phyloP scores from a whole-genome alignment of 2,113 vertebrate genomes.

The Elgaria multicarinata region DNA sequence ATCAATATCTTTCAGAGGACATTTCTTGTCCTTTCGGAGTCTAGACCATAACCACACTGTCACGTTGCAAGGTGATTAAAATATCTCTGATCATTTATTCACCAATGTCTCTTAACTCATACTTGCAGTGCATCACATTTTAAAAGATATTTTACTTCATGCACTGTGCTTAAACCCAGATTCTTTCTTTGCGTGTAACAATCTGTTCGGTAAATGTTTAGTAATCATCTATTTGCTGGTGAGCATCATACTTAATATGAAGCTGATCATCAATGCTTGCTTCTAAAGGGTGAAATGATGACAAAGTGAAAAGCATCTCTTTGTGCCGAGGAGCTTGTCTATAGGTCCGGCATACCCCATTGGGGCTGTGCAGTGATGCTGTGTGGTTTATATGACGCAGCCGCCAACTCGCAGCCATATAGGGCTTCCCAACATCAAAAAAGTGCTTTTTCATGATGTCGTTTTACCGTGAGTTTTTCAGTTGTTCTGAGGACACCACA shows the following conservation, averaged over 20 bases:
- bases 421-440: too few relatives aligned
- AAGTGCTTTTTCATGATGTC: too few relatives aligned
- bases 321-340: not conserved
- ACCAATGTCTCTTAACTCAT: slow-evolving; percentile 46
- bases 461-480: too few relatives aligned
- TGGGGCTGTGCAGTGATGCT: too few relatives aligned
- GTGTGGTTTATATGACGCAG: too few relatives aligned
- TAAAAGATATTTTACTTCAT: not conserved
- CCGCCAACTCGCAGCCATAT: too few relatives aligned
- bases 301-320: not conserved
- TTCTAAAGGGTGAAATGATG: not conserved
- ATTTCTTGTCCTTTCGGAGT: slow-evolving; percentile 57
- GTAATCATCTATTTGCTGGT: slow-evolving; percentile 16
- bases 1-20: slow-evolving; percentile 72
- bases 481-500: too few relatives aligned
- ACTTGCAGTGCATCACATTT: slow-evolving; percentile 15
- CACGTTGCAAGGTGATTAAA: slow-evolving; percentile 52
- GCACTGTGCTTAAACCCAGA: not conserved
- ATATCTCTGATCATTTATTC: slow-evolving; percentile 57
- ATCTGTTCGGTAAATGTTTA: slow-evolving; percentile 38
- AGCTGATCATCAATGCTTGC: slow-evolving; percentile 18
- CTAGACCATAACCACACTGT: slow-evolving; percentile 62
- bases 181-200: not conserved
- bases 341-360: too few relatives aligned
- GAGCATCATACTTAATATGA: not conserved